Evolutionary conservation across 2,888 invertebrate species (phyloP), one percentile per base, ranked within the genome.

Genomic region (Mystacides longicornis): DNA sequence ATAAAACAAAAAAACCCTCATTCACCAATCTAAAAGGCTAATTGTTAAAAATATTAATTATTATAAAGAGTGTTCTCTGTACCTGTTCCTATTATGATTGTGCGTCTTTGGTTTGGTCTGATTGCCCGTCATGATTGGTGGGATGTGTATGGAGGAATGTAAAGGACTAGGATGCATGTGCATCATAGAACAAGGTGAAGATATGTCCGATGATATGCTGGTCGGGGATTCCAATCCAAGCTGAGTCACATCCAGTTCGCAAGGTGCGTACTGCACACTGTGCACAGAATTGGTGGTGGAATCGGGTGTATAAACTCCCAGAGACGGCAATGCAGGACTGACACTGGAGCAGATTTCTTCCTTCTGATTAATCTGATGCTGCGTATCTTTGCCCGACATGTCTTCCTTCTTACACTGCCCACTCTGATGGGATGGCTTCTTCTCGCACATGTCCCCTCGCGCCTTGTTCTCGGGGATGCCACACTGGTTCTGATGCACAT

Each of bases 161-260:
- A 66, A 59, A 57, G 86, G 76, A 33, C 71, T 72, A 1, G 75
- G 70, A 63, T 77, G 76, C 76, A 76, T 74, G 62, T 75, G 75
- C 71, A 76, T 69, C 78, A 88, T 83, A n/a, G 87, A 85, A 66
- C 89, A 89, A 56, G 89, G 89, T 0, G 85, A 85, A 7, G 87
- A 86, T 71, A 93, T 81, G 68, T 93, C 92, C 48, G 87, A 89
- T 1, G 90, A 86, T 62, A 93, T 91, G 42, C 91, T 90, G 0
- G 90, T 86, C 0, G 94, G 93, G 0, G 93, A 93, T 68, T 93
- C 93, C 60, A 94, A 73, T 0, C 89, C 91, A 56, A 93, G 70
- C 67, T 90, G 89, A 55, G 85, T 83, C 1, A 91, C 90, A 68
- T 91, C 93, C 58, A 93, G 71, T 63, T 93, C 91, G 64, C 89